phyloP scores from a whole-genome alignment of 2,797 vertebrate species.

The Peromyscus eremicus region DNA sequence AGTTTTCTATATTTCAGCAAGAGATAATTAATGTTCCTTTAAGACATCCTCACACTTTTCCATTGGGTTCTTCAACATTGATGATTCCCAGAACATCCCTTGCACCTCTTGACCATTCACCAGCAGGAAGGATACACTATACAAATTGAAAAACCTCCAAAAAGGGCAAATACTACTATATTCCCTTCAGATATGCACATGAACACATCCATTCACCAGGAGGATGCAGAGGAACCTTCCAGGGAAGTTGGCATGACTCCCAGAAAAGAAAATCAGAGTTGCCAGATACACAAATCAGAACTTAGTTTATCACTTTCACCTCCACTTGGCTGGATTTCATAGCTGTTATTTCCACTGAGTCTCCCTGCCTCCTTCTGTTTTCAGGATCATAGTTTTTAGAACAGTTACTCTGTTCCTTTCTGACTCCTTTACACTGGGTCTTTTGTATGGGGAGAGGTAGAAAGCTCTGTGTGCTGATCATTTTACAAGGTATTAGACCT shows the following conservation, averaged over 20 bases:
- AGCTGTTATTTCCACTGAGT: not conserved
- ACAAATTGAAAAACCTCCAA: not conserved
- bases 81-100: not conserved
- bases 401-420: not conserved
- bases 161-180: not conserved
- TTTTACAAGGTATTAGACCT: not conserved
- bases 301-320: not conserved
- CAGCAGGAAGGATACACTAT: not conserved
- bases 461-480: not conserved
- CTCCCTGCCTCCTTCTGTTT: not conserved
- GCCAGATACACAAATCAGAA: not conserved
- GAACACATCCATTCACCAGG: not conserved
- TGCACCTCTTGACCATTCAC: not conserved
- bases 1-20: not conserved
- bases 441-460: not conserved
- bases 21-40: not conserved
- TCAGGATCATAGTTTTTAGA: not conserved
- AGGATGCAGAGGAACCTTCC: not conserved
- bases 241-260: not conserved
- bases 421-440: not conserved
- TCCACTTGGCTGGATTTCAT: not conserved
- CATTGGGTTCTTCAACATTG: not conserved
- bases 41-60: not conserved
- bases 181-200: not conserved
- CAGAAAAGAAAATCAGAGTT: not conserved